phyloP scores from a whole-genome alignment of 2,888 invertebrate species.

The Platerodrilus igneus region DNA sequence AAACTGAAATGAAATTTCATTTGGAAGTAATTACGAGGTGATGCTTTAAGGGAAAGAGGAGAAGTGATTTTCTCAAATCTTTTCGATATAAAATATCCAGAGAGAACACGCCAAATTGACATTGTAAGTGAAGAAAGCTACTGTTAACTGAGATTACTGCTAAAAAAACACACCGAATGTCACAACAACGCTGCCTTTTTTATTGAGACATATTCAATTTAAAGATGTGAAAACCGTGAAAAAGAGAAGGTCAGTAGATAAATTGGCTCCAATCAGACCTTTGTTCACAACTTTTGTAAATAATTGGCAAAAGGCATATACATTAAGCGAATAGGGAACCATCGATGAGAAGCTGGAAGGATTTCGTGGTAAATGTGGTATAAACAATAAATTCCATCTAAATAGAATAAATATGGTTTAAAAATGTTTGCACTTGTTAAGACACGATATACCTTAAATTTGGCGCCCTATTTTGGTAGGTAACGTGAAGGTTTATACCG shows the following conservation, averaged over 20 bases:
- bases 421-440: background rate
- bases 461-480: too few species aligned
- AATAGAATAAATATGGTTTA: background rate
- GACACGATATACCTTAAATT: too few species aligned
- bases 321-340: background rate
- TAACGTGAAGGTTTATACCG: too few species aligned
- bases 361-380: background rate
- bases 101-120: too few species aligned
- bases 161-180: too few species aligned
- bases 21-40: too few species aligned
- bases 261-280: background rate
- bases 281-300: background rate
- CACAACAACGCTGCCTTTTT: background rate
- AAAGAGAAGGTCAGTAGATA: background rate
- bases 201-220: background rate
- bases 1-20: too few species aligned
- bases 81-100: too few species aligned
- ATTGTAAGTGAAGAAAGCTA: too few species aligned
- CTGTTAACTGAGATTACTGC: too few species aligned
- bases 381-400: background rate
- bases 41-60: too few species aligned
- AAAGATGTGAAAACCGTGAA: background rate
- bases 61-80: too few species aligned
- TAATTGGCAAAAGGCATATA: constrained; percentile 1
- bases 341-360: constrained; percentile 1